Evolutionary conservation across 2,888 invertebrate genomes (phyloP), one percentile per base, ranked within the genome.

Genomic region (Liodrosophila aerea): DNA sequence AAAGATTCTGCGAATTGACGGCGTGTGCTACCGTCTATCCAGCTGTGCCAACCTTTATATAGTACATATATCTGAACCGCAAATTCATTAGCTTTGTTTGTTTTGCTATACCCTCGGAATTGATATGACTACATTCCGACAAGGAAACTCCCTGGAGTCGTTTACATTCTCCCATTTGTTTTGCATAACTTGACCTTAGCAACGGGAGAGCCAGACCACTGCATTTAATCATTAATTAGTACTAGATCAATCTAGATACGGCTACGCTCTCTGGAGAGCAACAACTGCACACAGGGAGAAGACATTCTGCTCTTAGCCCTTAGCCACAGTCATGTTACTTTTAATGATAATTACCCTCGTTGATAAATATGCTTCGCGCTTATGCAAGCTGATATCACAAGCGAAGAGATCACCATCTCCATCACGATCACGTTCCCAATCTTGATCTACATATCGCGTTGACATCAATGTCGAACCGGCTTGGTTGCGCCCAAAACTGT

Each of bases 291-390:
- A n/a, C n/a, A n/a, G n/a, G n/a, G n/a, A n/a, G n/a, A n/a, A n/a
- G n/a, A n/a, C n/a, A n/a, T n/a, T n/a, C 12, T 27, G 12, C 0
- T 15, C 16, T 16, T 3, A 16, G 27, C 4, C 33, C 12, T 30
- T 61, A 47, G 40, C 59, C 58, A 53, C 70, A 80, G 81, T 84
- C 84, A 77, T 78, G 82, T 78, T 78, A 62, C 78, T 85, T 80
- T 87, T 78, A 87, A 87, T 82, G 87, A 87, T 87, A 86, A 87
- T 87, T 85, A 80, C 75, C 87, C 84, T 87, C 82, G 51, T 64
- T 77, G 77, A 78, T 84, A 74, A 81, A 78, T 84, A 56, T 45
- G 60, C 52, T 63, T 72, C 60, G 75, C 66, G 50, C n/a, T n/a
- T n/a, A n/a, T n/a, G n/a, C n/a, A n/a, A n/a, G n/a, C n/a, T n/a